phyloP scores from a whole-genome alignment of 2,888 invertebrate genomes.

The Acanthosepion pharaonis region DNA sequence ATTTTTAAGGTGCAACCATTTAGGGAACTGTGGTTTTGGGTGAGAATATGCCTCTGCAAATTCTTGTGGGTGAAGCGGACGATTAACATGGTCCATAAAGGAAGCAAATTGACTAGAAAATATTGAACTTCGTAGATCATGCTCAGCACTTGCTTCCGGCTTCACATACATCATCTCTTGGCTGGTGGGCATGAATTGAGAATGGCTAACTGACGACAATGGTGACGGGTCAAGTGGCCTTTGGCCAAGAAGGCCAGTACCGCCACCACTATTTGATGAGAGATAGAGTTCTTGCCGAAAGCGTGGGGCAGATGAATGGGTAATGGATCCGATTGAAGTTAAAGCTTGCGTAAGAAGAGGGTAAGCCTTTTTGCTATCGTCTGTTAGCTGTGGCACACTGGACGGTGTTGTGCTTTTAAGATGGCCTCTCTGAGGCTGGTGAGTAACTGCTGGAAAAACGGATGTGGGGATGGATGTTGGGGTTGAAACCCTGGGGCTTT shows the following conservation, averaged over 20 bases:
- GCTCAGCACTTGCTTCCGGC: slow-evolving; percentile 37
- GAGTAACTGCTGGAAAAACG: background rate
- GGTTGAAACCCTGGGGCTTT: background rate
- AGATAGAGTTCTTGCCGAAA: slow-evolving; percentile 45
- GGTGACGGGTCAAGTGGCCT: slow-evolving; percentile 39
- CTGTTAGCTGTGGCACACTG: slow-evolving; percentile 11
- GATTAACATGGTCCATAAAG: slow-evolving; percentile 42
- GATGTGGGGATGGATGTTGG: slow-evolving; percentile 10
- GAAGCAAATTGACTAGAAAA: slow-evolving; percentile 44
- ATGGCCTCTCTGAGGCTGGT: slow-evolving; percentile 34
- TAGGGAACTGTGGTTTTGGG: slow-evolving; percentile 24
- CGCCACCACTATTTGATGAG: slow-evolving; percentile 33
- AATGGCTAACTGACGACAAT: background rate
- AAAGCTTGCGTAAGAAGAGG: slow-evolving; percentile 46
- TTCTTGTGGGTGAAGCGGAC: slow-evolving; percentile 34
- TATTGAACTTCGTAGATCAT: slow-evolving; percentile 35
- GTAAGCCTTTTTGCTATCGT: slow-evolving; percentile 42
- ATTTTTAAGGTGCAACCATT: slow-evolving; percentile 44
- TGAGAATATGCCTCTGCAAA: slow-evolving; percentile 34
- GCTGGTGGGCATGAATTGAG: slow-evolving; percentile 34
- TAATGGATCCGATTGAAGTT: slow-evolving; percentile 38
- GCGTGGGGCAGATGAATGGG: slow-evolving; percentile 37
- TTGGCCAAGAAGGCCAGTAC: background rate
- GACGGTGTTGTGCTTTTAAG: slow-evolving; percentile 40
- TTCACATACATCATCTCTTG: slow-evolving; percentile 36